Evolutionary conservation across 2,888 invertebrate genomes (phyloP), one percentile per base, ranked within the genome.

Genomic region (Listrodromus nycthemerus): DNA sequence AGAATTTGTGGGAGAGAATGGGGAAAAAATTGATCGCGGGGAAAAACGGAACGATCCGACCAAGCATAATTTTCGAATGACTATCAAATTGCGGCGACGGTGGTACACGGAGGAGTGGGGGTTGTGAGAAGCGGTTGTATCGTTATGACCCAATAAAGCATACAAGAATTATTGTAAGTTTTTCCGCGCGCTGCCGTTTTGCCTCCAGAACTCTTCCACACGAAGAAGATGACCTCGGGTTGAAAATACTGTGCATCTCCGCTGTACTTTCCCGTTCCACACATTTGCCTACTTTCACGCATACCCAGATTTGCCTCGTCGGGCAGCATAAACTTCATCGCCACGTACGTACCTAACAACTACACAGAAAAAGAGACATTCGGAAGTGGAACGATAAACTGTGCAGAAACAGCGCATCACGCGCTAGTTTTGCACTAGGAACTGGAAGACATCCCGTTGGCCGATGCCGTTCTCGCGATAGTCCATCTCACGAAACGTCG

Each of bases 401-500:
- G 52, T 19, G 13, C 41, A 65, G 73, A 33, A 66, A 41, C 33
- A 63, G 67, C 41, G 55, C 73, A 74, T 73, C 41, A 27, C 48
- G 58, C 66, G 61, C 58, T 61, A 27, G 27, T 30, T 27, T 30
- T n/a, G 16, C 27, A 30, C 58, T n/a, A 1, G 58, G 27, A 16
- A 16, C n/a, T 61, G 30, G 30, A 30, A 61, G 30, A 61, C 27
- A 41, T 58, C 66, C 10, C 65, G 41, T 16, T 16, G 41, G 71
- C 6, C 30, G 58, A 61, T 30, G 27, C 30, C n/a, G 16, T 61
- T 30, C 52, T n/a, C 16, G 45, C 73, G 80, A 79, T 84, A 74
- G 80, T 69, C 74, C 80, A 65, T 69, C 77, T 82, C 79, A 69
- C 81, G 83, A 85, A 85, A 82, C 76, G 77, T 83, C 86, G 83